Evolutionary conservation across 1,140 invertebrate genomes (phyloP), one percentile per base, ranked within the genome.

Genomic region (Wasmannia auropunctata): DNA sequence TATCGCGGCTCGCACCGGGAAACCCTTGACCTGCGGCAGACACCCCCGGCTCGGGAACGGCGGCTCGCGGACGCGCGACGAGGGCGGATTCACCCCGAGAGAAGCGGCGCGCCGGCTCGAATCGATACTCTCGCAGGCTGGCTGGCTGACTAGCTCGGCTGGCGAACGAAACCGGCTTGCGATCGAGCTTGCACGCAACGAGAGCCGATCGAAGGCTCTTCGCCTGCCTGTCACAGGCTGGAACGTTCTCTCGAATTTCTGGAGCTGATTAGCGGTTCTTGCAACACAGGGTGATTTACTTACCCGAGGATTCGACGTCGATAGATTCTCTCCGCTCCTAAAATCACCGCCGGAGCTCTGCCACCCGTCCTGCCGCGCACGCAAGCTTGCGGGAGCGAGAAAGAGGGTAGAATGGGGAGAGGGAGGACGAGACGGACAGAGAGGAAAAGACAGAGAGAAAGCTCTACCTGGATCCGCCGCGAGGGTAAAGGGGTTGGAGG

Each of bases 71-170:
- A 54, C 31, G 58, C 46, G 85, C 72, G 62, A 25, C 58, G 70
- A 75, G 88, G 89, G 86, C 80, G 88, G 70, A 76, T 58, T 81
- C 62, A 80, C 25, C 79, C 62, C 49, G 49, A 76, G 76, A 69
- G 76, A 62, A 70, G 56, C 85, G 85, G 22, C 85, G 85, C 77
- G 85, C 84, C 65, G 77, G 85, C 77, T 87, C 89, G 62, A 90
- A 90, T 90, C 88, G 84, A 90, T 90, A 90, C 76, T 80, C 76
- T 19, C 43, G 77, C 56, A 80, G 72, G 76, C 34, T 70, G 16
- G 70, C 49, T 74, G 34, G 46, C 22, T 74, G 46, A 46, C 19
- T 19, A 37, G 25, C 69, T 40, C n/a, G 80, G 11, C 31, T 37
- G 72, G 22, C 14, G 63, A 46, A 46, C 63, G 40, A 46, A 67